Conservation (phyloP, 2,113 vertebrate species). For the Pteropus alecto region DNA sequence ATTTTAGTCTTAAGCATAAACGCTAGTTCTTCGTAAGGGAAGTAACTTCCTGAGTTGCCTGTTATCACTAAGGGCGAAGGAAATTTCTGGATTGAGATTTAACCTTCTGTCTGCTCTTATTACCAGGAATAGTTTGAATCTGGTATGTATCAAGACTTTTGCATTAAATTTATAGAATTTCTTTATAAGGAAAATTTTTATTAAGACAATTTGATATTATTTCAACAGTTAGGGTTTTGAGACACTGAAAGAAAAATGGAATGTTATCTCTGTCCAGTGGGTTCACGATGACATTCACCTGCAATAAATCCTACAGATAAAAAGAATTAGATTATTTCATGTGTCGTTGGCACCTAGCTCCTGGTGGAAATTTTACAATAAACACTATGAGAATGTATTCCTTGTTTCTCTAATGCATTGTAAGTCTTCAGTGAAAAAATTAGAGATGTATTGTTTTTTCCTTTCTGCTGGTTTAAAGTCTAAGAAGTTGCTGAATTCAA, state of each 20-base stretch:
- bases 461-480: not conserved
- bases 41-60: conserved; percentile 71
- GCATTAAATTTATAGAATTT: conserved; percentile 28
- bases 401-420: not conserved
- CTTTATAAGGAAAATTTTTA: conserved; percentile 44
- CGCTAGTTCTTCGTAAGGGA: conserved; percentile 71
- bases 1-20: conserved; percentile 75
- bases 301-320: not conserved
- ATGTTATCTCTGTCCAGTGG: not conserved
- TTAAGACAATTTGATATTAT: not conserved
- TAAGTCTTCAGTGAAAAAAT: not conserved
- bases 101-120: conserved; percentile 69
- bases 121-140: conserved; percentile 57
- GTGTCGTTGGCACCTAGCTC: not conserved
- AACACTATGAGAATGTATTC: not conserved
- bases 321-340: not conserved
- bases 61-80: conserved; percentile 61
- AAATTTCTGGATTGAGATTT: conserved; percentile 69
- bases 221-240: not conserved
- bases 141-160: conserved; percentile 51
- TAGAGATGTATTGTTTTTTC: not conserved
- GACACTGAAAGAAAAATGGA: not conserved
- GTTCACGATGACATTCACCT: not conserved
- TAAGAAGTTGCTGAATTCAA: not conserved
- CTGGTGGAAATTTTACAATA: not conserved